A percentile compares a stretch with the other conserved stretches of the same genome.
Conservation (phyloP, 2,113 vertebrate genomes). For the Callithrix jacchus region DNA sequence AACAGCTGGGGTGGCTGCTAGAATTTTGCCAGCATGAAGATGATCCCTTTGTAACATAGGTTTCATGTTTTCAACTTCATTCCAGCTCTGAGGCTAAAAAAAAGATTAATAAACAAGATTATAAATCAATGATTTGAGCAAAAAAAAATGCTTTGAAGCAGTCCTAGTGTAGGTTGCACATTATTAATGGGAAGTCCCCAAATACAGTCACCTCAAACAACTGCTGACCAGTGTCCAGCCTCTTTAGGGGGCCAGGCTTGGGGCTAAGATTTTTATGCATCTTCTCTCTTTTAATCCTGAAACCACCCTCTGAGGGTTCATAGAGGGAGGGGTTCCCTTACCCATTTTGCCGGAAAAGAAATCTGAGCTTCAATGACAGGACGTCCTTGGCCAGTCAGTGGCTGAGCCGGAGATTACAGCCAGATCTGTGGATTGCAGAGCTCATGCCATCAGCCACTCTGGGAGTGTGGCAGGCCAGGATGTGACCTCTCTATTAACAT, state of each 20-base stretch:
- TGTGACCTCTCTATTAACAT: fast-evolving
- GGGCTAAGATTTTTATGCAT: not conserved
- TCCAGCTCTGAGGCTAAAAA: not conserved
- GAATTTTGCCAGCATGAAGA: fast-evolving
- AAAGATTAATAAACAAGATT: not conserved
- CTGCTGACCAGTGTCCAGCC: fast-evolving
- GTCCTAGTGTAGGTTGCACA: not conserved
- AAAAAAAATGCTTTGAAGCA: not conserved
- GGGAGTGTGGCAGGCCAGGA: not conserved
- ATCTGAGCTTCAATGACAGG: not conserved
- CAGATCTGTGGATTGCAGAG: fast-evolving
- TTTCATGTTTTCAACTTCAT: not conserved
- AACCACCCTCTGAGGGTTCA: not conserved
- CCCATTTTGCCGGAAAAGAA: not conserved
- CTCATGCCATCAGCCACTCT: fast-evolving
- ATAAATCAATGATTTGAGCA: not conserved
- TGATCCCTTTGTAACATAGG: fast-evolving
- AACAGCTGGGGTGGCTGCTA: not conserved
- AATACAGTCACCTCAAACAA: not conserved
- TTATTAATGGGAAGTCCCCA: not conserved
- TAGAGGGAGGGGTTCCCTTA: too few relatives aligned
- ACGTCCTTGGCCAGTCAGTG: not conserved
- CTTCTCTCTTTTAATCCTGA: not conserved
- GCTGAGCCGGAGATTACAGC: not conserved
- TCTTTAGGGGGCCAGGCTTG: fast-evolving